Evolutionary conservation across 2,797 vertebrate genomes (phyloP), one percentile per base, ranked within the genome.

Genomic region (Delichon dasypus): DNA sequence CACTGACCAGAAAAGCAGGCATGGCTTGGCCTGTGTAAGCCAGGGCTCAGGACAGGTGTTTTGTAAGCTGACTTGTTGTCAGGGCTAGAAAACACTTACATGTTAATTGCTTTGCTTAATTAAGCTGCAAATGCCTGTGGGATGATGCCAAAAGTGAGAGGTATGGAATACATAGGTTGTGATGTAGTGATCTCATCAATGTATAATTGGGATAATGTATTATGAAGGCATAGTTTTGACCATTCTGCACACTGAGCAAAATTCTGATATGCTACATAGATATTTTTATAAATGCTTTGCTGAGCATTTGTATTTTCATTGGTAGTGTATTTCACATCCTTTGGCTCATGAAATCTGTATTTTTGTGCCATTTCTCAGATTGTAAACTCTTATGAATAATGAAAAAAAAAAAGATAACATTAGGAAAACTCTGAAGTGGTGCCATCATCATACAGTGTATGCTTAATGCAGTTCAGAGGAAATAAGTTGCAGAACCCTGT

Each of bases 11-110:
- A 16, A 45, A 29, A 25, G 3, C 5, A 5, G 44, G 42, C 17
- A 3, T 2, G 16, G 48, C 48, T 58, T 9, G 0, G 44, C n/a
- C 4, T 1, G 18, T 13, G 36, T 9, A 61, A 36, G 0, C 4
- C 19, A 8, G 53, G 26, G 22, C 58, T 51, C 21, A 2, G 78
- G 9, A 12, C 4, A 0, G 17, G 17, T 16, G 5, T 34, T 15
- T 38, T 38, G 23, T 4, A 16, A n/a, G 16, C 1, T 8, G 16
- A 16, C 64, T 68, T 61, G 20, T 16, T 48, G 21, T 7, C 7
- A 1, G 12, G 50, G 42, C 44, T 58, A 16, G 25, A 57, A 53
- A 44, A 65, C 25, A 6, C 11, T 38, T 15, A 19, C 3, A 10
- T 17, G 11, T 61, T 45, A n/a, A 80, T 40, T 11, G 13, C 27